phyloP scores from a whole-genome alignment of 1,140 invertebrate genomes.

The Eubasilissa regina region DNA sequence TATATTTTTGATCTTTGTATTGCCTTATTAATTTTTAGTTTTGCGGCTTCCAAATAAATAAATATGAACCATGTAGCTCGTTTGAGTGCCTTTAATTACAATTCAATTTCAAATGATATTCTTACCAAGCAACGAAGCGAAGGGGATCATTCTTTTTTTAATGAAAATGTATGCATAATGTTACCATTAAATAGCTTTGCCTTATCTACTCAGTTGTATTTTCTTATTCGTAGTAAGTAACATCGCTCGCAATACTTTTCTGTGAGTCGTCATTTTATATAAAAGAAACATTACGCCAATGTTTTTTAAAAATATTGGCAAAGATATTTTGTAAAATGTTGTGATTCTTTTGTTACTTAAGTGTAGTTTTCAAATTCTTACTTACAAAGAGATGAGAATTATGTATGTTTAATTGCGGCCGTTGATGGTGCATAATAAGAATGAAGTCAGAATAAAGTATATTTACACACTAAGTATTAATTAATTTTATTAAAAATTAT shows the following conservation, averaged over 20 bases:
- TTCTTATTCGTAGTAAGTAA: not conserved
- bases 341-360: conserved; percentile 25
- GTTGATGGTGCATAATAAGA: conserved; percentile 5
- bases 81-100: no score
- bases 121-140: no score
- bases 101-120: no score
- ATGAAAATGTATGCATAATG: conserved; percentile 24
- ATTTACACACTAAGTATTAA: conserved; percentile 28
- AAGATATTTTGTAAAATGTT: conserved; percentile 15
- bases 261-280: conserved; percentile 17
- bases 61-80: no score
- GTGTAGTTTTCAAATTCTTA: conserved; percentile 1
- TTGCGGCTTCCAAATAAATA: no score
- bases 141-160: not conserved
- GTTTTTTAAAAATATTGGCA: conserved; percentile 13
- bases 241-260: conserved; percentile 5
- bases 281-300: not conserved
- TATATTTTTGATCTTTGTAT: no score
- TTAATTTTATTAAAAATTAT: conserved; percentile 43
- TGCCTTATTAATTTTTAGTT: no score
- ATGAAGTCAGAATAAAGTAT: conserved; percentile 36
- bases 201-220: conserved; percentile 15
- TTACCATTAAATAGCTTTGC: conserved; percentile 39
- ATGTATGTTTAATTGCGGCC: not conserved
- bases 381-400: conserved; percentile 1